phyloP scores from a whole-genome alignment of 2,888 invertebrate genomes.

The Julus scandinavius region DNA sequence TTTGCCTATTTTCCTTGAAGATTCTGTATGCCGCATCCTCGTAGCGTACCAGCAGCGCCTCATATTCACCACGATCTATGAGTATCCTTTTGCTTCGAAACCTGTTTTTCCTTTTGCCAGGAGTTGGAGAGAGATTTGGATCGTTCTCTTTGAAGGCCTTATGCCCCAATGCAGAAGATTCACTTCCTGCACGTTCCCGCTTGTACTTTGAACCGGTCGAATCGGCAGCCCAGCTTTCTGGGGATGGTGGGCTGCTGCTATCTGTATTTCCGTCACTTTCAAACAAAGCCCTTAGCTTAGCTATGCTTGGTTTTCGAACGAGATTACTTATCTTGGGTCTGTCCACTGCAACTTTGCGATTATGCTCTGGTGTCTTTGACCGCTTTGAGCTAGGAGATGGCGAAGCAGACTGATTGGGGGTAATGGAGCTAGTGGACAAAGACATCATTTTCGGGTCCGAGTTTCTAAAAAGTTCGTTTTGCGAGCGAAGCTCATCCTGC shows the following conservation, averaged over 20 bases:
- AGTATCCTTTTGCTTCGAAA: conserved; percentile 47
- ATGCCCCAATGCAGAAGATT: neutral
- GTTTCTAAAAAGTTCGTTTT: neutral
- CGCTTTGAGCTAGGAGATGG: conserved; percentile 48
- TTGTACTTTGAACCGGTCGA: neutral
- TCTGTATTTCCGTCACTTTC: conserved; percentile 60
- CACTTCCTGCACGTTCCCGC: neutral
- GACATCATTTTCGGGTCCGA: neutral
- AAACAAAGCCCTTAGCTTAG: conserved; percentile 65
- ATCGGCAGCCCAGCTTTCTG: conserved; percentile 33
- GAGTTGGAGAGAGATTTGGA: conserved; percentile 11
- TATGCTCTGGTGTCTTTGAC: neutral
- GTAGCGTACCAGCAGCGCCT: conserved; percentile 50
- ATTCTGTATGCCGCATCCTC: conserved; percentile 55
- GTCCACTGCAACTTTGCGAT: conserved; percentile 26
- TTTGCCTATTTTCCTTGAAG: conserved; percentile 51
- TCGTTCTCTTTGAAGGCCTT: neutral
- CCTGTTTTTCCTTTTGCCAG: neutral
- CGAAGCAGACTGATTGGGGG: neutral
- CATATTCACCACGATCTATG: conserved; percentile 43
- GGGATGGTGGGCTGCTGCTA: conserved; percentile 50
- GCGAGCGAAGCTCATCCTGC: neutral
- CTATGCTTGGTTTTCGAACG: conserved; percentile 64
- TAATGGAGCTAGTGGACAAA: neutral
- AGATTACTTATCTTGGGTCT: conserved; percentile 55